These are phyloP conservation scores for Bradypus variegatus DNA, from an alignment of 2,797 vertebrate genomes.

Conservation along the genomic window DNA sequence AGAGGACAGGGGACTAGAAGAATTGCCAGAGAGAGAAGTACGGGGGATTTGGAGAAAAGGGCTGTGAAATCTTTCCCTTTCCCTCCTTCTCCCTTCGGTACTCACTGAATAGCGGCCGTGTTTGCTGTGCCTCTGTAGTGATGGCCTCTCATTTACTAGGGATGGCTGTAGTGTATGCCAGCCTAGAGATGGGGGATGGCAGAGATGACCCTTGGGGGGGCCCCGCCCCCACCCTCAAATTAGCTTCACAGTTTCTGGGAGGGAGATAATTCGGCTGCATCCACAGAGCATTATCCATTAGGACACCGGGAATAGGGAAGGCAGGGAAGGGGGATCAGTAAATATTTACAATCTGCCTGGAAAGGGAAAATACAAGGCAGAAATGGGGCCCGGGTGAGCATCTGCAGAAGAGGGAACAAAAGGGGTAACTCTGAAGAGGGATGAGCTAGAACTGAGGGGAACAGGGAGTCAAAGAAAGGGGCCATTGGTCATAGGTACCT, in stretches of 20 bases:
- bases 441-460: neutral
- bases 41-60: neutral
- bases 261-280: neutral
- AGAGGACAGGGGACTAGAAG: neutral
- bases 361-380: constrained; percentile 19
- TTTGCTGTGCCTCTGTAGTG: neutral
- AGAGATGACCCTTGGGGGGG: neutral
- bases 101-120: neutral
- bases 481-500: neutral
- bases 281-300: neutral
- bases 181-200: neutral
- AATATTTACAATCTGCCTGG: constrained; percentile 44
- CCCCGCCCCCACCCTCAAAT: neutral
- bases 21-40: neutral
- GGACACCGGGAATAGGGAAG: neutral
- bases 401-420: neutral
- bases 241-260: constrained; percentile 4
- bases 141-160: neutral
- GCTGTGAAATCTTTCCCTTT: neutral
- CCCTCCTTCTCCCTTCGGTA: neutral
- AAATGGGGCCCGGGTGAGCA: neutral
- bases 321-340: constrained; percentile 13
- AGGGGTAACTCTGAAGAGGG: neutral
- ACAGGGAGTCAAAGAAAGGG: neutral
- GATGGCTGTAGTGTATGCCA: neutral